Percentiles rank a stretch among this genome's conserved stretches.
phyloP scores from a whole-genome alignment of 2,113 vertebrate species.

The Colinus virginianus region DNA sequence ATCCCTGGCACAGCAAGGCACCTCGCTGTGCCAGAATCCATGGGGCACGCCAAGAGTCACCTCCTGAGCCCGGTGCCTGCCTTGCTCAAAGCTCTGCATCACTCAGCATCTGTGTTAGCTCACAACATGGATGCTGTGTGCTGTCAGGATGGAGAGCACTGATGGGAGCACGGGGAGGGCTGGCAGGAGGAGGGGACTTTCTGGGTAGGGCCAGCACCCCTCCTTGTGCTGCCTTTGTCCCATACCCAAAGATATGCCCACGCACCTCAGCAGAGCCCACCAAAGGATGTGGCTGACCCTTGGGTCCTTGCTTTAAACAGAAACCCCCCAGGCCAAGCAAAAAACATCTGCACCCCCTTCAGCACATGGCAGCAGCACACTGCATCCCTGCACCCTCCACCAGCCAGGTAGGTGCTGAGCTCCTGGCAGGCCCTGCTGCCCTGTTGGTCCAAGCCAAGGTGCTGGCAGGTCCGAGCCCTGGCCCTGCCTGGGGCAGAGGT shows the following conservation, averaged over 20 bases:
- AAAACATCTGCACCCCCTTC: rapidly evolving
- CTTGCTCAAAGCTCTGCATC: not conserved
- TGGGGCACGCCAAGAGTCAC: not conserved
- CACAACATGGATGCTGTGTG: rapidly evolving
- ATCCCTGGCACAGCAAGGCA: rapidly evolving
- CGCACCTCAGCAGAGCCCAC: rapidly evolving
- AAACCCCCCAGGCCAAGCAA: not conserved
- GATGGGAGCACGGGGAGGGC: not conserved
- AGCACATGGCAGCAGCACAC: not conserved
- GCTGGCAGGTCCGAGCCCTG: not conserved
- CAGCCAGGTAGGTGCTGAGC: rapidly evolving
- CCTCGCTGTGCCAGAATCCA: not conserved
- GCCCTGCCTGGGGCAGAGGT: rapidly evolving
- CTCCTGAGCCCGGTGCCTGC: not conserved
- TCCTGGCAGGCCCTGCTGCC: not conserved
- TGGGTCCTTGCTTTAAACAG: not conserved
- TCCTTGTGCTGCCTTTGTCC: not conserved
- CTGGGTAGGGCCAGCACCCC: not conserved
- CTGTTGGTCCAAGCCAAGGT: not conserved
- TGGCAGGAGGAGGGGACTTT: not conserved
- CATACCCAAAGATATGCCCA: rapidly evolving
- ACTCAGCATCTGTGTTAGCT: not conserved
- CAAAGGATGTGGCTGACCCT: not conserved
- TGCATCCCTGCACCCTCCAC: not conserved
- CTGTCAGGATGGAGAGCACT: rapidly evolving